Conservation (phyloP, 2,797 vertebrate genomes). For the Danio choprae region DNA sequence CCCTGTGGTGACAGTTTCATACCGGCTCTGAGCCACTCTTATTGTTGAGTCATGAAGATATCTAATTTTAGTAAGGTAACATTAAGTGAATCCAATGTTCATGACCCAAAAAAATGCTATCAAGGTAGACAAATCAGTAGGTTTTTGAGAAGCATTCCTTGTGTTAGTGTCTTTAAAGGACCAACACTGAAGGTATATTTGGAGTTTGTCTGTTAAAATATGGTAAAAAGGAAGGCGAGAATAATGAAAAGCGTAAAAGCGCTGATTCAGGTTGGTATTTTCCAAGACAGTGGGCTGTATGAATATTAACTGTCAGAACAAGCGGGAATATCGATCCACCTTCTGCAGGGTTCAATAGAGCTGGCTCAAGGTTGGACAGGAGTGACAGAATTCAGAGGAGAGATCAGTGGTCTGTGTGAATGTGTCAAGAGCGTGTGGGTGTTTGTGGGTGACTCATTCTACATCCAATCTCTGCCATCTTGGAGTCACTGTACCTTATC, state of each 20-base stretch:
- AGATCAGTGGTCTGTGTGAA: slow-evolving; percentile 36
- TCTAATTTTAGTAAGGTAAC: not conserved
- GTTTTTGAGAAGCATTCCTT: not conserved
- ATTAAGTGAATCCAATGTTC: not conserved
- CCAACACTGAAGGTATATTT: not conserved
- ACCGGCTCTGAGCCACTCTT: not conserved
- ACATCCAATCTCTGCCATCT: slow-evolving; percentile 24
- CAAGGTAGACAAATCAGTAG: not conserved
- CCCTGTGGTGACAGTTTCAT: not conserved
- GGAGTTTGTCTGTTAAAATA: not conserved
- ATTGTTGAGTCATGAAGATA: not conserved
- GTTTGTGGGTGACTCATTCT: slow-evolving; percentile 26
- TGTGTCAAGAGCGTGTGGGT: slow-evolving; percentile 34
- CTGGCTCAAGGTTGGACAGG: slow-evolving; percentile 37
- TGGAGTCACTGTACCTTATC: slow-evolving; percentile 30
- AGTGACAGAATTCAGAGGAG: slow-evolving; percentile 46
- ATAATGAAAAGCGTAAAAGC: slow-evolving; percentile 21
- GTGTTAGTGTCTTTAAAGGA: not conserved
- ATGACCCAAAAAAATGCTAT: not conserved
- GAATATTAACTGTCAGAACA: slow-evolving; percentile 52
- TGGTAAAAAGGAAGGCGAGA: slow-evolving; percentile 19
- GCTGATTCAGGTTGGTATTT: slow-evolving; percentile 46
- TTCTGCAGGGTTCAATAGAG: slow-evolving; percentile 50
- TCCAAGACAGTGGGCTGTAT: slow-evolving; percentile 31
- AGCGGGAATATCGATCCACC: slow-evolving; percentile 35